Base-by-base conservation (phyloP, 2,797 vertebrate genomes). In the Muscicapa comitata region DNA sequence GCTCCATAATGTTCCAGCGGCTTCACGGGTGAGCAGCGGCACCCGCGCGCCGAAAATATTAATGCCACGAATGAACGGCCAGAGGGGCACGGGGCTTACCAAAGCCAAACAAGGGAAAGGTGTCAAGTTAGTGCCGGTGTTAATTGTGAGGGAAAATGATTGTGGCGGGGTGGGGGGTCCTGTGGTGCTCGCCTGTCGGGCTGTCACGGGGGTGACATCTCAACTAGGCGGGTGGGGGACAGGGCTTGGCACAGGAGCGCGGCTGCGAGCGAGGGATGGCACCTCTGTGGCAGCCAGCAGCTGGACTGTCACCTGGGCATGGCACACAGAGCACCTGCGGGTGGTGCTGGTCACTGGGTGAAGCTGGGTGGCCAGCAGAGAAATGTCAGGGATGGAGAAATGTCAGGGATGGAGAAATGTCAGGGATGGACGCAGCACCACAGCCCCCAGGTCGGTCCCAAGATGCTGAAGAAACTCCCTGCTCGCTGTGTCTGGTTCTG, bases 1-100 rank as follows among this genome's bases (percentile, higher is more conserved):
- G 99, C 99, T 98, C 98, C 98, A 99, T 98, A 99, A 99, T 98
- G 99, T 99, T 98, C 98, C 98, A 97, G 98, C 98, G 97, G 98
- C 95, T 98, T 98, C 98, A 99, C 92, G 98, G 98, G 98, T 98
- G 98, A 98, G 97, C 97, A 98, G 98, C 98, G 95, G 98, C 98
- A 97, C 97, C 98, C 94, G 98, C 95, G 94, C 98, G 98, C 98
- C 98, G 98, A 98, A 98, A 99, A 99, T 98, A 98, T 98, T 98
- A 98, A 99, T 96, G 98, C 98, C 97, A 97, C 97, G 99, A 99
- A 98, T 99, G 98, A 98, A 98, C 97, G 96, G 98, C 97, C 97
- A 96, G 97, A 96, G 97, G 91, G 97, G 93, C 97, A 94, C 96
- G 96, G 82, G 87, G 80, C 97, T 98, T 98, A 98, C 98, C 98